Evolutionary conservation across 2,888 invertebrate species (phyloP), one percentile per base, ranked within the genome.

Genomic region (Hirudinaria manillensis): DNA sequence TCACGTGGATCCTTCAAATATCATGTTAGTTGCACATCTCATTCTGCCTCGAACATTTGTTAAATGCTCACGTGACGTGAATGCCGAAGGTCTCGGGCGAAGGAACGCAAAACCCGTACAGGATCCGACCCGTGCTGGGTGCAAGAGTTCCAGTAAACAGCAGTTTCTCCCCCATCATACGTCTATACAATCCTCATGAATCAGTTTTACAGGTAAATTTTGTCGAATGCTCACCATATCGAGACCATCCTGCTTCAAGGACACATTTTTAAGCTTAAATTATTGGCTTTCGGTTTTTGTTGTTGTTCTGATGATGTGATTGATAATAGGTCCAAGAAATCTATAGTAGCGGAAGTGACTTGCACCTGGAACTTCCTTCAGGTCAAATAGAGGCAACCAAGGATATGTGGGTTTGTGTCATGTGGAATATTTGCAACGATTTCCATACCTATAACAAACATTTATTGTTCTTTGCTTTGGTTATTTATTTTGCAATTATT

Each of bases 171-270:
- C 93, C 94, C 77, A 88, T 92, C 84, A 92, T 98, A 84, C 90
- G 91, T 82, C 89, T 99, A 88, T 92, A 95, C 88, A 99, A 99
- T 89, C 98, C 98, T 80, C 92, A 94, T 85, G 89, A 90, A 81
- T 89, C 90, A 82, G 89, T 92, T 76, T 88, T 96, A 85, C 93
- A 94, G 89, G 92, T 93, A 86, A 84, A 80, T 75, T 36, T 53
- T 2, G 34, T 51, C 36, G 24, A 61, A 27, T 61, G 61, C 6
- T 2, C 1, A n/a, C n/a, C n/a, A n/a, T n/a, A n/a, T n/a, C n/a
- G n/a, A n/a, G n/a, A n/a, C n/a, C n/a, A n/a, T n/a, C 6, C 29
- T 61, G 21, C 6, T 61, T 61, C 7, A 27, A 27, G 29, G 29
- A 61, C n/a, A 61, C 24, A 24, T 7, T n/a, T 61, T 61, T 27